phyloP scores from a whole-genome alignment of 2,888 invertebrate species.

The Parascotia fuliginaria region DNA sequence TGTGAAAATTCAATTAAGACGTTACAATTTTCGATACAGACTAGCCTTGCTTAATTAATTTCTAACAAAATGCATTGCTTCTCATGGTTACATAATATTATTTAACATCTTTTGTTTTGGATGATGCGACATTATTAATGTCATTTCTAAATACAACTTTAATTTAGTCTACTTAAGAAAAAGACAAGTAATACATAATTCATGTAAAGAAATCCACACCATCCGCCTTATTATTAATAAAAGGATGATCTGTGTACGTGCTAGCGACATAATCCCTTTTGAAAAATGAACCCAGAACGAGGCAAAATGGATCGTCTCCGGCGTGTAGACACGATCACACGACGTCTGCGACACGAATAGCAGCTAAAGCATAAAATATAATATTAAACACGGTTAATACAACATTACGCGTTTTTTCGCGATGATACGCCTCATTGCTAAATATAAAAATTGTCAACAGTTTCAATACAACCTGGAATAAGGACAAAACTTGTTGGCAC shows the following conservation, averaged over 20 bases:
- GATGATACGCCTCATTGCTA: slow-evolving; percentile 57
- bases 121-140: background rate
- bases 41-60: slow-evolving; percentile 27
- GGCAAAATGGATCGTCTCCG: slow-evolving; percentile 48
- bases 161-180: background rate
- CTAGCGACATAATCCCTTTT: slow-evolving; percentile 55
- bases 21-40: slow-evolving; percentile 35
- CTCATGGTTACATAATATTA: slow-evolving; percentile 17
- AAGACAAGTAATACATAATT: background rate
- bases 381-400: slow-evolving; percentile 62
- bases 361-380: slow-evolving; percentile 47
- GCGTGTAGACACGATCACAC: slow-evolving; percentile 30
- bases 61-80: slow-evolving; percentile 14
- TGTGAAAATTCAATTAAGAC: slow-evolving; percentile 55
- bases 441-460: slow-evolving; percentile 58
- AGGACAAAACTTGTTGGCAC: slow-evolving; percentile 50
- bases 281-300: slow-evolving; percentile 57
- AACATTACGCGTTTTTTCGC: slow-evolving; percentile 54
- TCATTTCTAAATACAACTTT: background rate
- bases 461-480: slow-evolving; percentile 44
- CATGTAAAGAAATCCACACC: slow-evolving; percentile 23
- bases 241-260: slow-evolving; percentile 50
- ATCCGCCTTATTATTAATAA: slow-evolving; percentile 53
- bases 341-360: slow-evolving; percentile 60
- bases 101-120: slow-evolving; percentile 14